Evolutionary conservation across 2,113 vertebrate species (phyloP).

Genomic region (Bubo bubo): DNA sequence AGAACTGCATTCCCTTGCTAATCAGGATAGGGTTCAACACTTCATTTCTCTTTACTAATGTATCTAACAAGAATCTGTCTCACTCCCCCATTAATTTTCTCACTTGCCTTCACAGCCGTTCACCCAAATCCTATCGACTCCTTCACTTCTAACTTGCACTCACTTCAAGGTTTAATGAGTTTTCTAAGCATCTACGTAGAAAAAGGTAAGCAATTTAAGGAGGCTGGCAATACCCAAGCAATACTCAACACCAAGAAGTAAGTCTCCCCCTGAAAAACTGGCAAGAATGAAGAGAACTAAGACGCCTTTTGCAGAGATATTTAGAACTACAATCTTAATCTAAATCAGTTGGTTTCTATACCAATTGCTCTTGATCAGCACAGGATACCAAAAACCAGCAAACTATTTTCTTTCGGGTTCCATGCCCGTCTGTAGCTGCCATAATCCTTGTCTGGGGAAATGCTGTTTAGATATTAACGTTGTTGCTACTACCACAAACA

Average conservation of each 20-base stretch:
- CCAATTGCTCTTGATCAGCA: neutral
- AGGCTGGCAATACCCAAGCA: neutral
- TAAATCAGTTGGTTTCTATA: neutral
- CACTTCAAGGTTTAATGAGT: neutral
- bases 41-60: neutral
- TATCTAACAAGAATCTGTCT: neutral
- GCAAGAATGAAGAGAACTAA: neutral
- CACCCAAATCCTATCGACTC: neutral
- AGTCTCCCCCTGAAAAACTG: neutral
- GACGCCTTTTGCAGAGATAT: neutral
- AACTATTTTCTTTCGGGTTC: neutral
- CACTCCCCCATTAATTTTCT: neutral
- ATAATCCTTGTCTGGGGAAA: neutral
- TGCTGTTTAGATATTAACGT: neutral
- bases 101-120: neutral
- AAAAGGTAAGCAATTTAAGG: neutral
- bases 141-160: neutral
- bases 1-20: neutral
- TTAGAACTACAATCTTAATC: neutral
- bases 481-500: neutral
- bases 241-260: neutral
- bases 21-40: neutral
- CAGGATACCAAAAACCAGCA: neutral
- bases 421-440: neutral
- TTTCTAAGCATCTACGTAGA: neutral